Evolutionary conservation across 64 coral and sea anemone species (phyloP), one percentile per base, ranked within the genome.

Genomic region (Montipora sp.): DNA sequence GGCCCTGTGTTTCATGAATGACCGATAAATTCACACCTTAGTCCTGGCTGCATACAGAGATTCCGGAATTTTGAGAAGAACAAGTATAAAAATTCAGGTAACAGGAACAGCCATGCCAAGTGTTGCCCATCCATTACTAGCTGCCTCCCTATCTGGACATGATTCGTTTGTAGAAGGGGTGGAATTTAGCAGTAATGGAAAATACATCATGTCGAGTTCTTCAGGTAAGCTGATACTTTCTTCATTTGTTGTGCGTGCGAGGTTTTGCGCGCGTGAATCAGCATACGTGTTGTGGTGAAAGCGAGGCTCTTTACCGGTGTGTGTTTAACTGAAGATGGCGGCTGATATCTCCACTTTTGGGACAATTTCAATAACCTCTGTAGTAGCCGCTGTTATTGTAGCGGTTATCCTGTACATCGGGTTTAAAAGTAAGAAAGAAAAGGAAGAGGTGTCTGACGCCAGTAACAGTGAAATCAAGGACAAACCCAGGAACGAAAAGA

Each of bases 141-240:
- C 96, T 8, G 96, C 96, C 1, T 91, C 90, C 15, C 75, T 98
- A 22, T 65, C 87, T 16, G 96, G 96, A 51, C 94, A 98, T 75
- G 95, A 95, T 47, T 87, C 93, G 76, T 93, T 93, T 73, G 91
- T 98, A 19, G 96, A 98, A 77, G 96, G 96, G 61, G 94, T 95
- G 4, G 90, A 98, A 70, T 98, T 98, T 65, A 98, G 96, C 45
- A 93, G 90, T 84, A 98, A 98, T 84, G 96, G 96, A 75, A 98
- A 95, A 84, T 98, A 98, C 24, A 93, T 98, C 51, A 90, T 98
- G 75, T 98, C 96, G 50, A 95, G 90, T 89, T 95, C 96, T 7
- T 93, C 96, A 92, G 96, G 96, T 98, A 90, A 82, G 55, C 77
- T 65, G 9, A 12, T 14, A 3, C 14, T 12, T 63, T 55, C 51